Base-by-base conservation (phyloP, 1,140 invertebrate species). In the Drosophila chauvacae region DNA sequence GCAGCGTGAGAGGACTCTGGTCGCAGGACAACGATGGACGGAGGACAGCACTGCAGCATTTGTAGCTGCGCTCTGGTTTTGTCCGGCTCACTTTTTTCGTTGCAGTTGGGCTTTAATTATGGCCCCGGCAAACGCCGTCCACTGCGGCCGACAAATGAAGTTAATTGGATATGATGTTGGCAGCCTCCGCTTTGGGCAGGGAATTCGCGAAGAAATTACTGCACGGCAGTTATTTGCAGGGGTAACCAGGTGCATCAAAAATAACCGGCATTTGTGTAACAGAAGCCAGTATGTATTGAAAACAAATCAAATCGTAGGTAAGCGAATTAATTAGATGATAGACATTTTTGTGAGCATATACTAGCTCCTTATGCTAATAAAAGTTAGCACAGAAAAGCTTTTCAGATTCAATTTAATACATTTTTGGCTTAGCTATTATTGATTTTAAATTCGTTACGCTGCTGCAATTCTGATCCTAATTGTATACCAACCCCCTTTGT, bases 51-150 rank as follows among this genome's bases (percentile, higher is more conserved):
- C 55, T 72, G 69, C 66, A 60, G 66, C 69, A 60, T 60, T 72
- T 72, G 69, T 50, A 72, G 44, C 44, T 39, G 53, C 35, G 28
- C 68, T 71, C 68, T 72, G 69, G 69, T 72, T 71, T 68, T 56
- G 53, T 41, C 33, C 44, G 30, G 69, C 66, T 50, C 37, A 44
- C 69, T 71, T 72, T 72, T 72, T 72, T 56, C 45, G 35, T 60
- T 72, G 68, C 53, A 72, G 66, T 72, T 72, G 66, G 69, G 45
- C 47, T 72, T 72, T 72, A 72, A 72, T 72, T 72, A 72, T 72
- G 69, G 42, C 51, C 20, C 48, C 16, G 50, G 33, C 68, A 57
- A 69, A 69, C 42, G 69, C 65, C 50, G 69, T 72, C 69, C 66
- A 72, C 23, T 72, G 69, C 45, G 69, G 69, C 66, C 53, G 53